These are phyloP conservation scores for Diprion similis DNA, from an alignment of 1,140 invertebrate species.

Conservation along the genomic window DNA sequence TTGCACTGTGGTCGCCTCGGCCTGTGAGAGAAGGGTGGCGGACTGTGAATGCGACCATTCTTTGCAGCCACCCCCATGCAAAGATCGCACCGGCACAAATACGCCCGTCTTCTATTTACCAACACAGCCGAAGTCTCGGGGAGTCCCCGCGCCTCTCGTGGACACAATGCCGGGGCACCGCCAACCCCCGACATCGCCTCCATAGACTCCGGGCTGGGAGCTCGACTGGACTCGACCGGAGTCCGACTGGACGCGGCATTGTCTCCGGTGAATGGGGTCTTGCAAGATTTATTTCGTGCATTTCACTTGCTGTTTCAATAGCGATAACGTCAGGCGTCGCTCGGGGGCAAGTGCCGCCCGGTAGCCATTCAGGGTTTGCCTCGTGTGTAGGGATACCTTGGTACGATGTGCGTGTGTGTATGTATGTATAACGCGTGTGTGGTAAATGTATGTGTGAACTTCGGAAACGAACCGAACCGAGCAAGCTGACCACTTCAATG, in stretches of 20 bases:
- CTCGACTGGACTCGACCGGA: background rate
- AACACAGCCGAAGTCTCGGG: conserved; percentile 41
- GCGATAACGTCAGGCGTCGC: conserved; percentile 48
- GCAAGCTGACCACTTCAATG: background rate
- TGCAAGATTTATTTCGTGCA: conserved; percentile 66
- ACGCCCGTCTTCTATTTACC: conserved; percentile 40
- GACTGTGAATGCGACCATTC: conserved; percentile 52
- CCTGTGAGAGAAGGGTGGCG: conserved; percentile 35
- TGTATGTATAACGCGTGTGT: no score
- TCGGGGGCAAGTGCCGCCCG: conserved; percentile 6
- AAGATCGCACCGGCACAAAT: conserved; percentile 43
- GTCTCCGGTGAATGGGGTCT: conserved; percentile 60
- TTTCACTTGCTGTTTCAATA: conserved; percentile 63
- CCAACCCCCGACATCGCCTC: conserved; percentile 39
- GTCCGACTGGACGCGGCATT: conserved; percentile 53
- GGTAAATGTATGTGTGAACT: background rate
- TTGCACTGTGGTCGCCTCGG: conserved; percentile 47
- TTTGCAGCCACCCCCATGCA: conserved; percentile 46
- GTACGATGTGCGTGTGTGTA: no score
- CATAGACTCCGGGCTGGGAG: conserved; percentile 37
- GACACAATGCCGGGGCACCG: conserved; percentile 21
- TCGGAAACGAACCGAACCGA: background rate
- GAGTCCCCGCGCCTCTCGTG: conserved; percentile 43
- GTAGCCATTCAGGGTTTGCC: background rate
- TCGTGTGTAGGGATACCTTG: no score